Evolutionary conservation across 2,888 invertebrate genomes (phyloP).

Genomic region (Baccha elongata): DNA sequence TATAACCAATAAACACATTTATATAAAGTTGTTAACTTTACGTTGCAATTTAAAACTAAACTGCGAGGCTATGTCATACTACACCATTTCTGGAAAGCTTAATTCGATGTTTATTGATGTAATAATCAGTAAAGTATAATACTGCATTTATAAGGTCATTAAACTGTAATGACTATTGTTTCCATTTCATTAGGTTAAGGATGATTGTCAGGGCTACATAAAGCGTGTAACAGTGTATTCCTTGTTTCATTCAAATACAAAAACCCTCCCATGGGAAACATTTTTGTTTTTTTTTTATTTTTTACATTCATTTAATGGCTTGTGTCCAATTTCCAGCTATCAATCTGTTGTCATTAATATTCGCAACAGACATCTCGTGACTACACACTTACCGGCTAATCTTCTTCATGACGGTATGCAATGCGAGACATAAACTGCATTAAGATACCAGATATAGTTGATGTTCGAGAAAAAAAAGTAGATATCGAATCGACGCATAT

Average conservation of each 20-base stretch:
- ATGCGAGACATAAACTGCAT: conserved; percentile 24
- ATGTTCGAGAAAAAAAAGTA: conserved; percentile 8
- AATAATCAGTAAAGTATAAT: not conserved
- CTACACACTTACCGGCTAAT: conserved; percentile 62
- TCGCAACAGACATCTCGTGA: conserved; percentile 50
- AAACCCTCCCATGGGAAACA: conserved; percentile 35
- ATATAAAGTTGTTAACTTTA: not conserved
- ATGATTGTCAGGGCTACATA: conserved; percentile 26
- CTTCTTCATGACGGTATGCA: conserved; percentile 64
- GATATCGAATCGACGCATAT: conserved; percentile 9
- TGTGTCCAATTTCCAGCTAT: conserved; percentile 33
- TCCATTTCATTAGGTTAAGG: conserved; percentile 37
- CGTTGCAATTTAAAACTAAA: not conserved
- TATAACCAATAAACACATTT: not conserved
- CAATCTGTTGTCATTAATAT: conserved; percentile 64
- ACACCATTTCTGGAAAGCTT: not conserved
- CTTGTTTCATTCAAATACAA: conserved; percentile 14
- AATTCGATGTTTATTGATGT: conserved; percentile 4
- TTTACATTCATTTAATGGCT: conserved; percentile 48
- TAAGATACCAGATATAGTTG: conserved; percentile 34
- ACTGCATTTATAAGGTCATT: not conserved
- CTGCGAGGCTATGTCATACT: not conserved
- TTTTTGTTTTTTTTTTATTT: no score
- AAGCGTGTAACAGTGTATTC: conserved; percentile 3
- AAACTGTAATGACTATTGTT: not conserved